Conservation (phyloP, 2,113 vertebrate genomes). For the Gymnorhina tibicen region DNA sequence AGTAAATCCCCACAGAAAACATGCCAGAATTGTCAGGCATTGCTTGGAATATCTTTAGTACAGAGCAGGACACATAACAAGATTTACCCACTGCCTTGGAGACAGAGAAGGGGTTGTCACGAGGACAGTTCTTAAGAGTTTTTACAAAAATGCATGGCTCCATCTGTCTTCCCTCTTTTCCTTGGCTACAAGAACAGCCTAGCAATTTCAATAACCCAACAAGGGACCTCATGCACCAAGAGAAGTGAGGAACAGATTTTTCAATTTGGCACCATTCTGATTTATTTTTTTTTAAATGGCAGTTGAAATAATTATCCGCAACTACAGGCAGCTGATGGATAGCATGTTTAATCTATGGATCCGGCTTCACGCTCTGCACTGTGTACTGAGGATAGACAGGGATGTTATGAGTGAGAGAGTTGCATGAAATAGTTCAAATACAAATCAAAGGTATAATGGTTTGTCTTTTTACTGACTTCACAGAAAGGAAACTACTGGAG, state of each 20-base stretch:
- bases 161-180: conserved; percentile 75
- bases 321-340: conserved; percentile 50
- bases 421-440: conserved; percentile 36
- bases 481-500: background rate
- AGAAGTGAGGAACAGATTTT: conserved; percentile 78
- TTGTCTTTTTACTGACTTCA: conserved; percentile 3
- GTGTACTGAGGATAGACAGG: conserved; percentile 39
- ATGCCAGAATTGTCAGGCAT: conserved; percentile 47
- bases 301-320: conserved; percentile 69
- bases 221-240: conserved; percentile 68
- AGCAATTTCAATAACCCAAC: conserved; percentile 74
- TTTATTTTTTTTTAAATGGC: conserved; percentile 62
- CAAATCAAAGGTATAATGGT: conserved; percentile 8
- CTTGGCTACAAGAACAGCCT: conserved; percentile 72
- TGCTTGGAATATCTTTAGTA: conserved; percentile 67
- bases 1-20: conserved; percentile 48
- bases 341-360: conserved; percentile 55
- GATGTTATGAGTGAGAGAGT: conserved; percentile 15
- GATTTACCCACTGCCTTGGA: conserved; percentile 56
- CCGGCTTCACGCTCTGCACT: conserved; percentile 11
- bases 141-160: conserved; percentile 71
- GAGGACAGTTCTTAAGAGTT: conserved; percentile 70
- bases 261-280: conserved; percentile 74
- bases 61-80: conserved; percentile 61
- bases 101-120: conserved; percentile 61